Evolutionary conservation across 2,113 vertebrate genomes (phyloP).

Genomic region (Pituophis catenifer): DNA sequence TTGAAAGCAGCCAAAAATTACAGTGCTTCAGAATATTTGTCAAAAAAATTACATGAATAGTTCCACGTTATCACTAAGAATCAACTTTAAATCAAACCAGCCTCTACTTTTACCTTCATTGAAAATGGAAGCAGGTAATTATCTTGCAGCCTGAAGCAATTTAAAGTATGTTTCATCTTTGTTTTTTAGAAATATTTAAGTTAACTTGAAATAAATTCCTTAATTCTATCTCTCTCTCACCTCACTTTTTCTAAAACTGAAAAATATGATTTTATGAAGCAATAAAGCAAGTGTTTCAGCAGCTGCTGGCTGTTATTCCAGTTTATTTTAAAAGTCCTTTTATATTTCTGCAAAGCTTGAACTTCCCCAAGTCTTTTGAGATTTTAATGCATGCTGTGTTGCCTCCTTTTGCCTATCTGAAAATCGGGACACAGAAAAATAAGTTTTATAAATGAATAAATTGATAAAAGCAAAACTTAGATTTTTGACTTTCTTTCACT

Average conservation of each 20-base stretch:
- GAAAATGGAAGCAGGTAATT: background rate
- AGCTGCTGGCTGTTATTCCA: background rate
- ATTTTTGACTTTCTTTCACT: background rate
- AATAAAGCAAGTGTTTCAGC: background rate
- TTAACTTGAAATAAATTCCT: background rate
- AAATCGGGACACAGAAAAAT: background rate
- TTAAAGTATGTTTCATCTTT: background rate
- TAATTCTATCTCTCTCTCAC: background rate
- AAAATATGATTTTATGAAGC: background rate
- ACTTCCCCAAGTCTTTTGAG: background rate
- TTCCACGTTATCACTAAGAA: background rate
- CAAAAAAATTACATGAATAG: background rate
- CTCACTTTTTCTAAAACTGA: background rate
- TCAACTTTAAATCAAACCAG: background rate
- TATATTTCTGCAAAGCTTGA: background rate
- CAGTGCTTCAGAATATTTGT: background rate
- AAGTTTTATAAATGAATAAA: background rate
- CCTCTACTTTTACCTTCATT: background rate
- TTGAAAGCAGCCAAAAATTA: background rate
- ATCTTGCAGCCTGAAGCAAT: background rate
- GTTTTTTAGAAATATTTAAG: background rate
- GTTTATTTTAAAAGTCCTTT: background rate
- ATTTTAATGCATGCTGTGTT: background rate
- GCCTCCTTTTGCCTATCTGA: background rate
- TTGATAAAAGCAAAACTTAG: background rate